Evolutionary conservation across 2,113 vertebrate genomes (phyloP), one percentile per base, ranked within the genome.

Genomic region (Oncorhynchus mykiss): DNA sequence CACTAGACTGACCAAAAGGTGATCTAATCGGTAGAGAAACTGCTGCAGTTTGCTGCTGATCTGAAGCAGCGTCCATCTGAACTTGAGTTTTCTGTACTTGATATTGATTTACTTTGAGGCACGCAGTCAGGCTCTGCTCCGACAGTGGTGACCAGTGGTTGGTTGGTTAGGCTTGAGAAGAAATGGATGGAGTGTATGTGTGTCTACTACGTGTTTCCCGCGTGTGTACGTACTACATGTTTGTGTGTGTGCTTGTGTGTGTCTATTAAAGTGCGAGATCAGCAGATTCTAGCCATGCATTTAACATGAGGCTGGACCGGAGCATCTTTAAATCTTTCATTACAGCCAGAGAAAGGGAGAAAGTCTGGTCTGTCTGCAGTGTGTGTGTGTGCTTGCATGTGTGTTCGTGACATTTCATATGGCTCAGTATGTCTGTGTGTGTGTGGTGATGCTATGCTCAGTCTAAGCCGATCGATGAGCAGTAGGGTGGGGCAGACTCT

Each of bases 341-440:
- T 66, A 12, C 64, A 29, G 22, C 64, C 8, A 24, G 25, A 66
- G 25, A 29, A 25, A 66, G 18, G 22, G 64, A 66, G 64, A 25
- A 66, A 27, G 29, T 31, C 31, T 5, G 31, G 31, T 31, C 1
- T 31, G 31, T 31, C 25, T 66, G 22, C 64, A 66, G 64, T 66
- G 64, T 29, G 25, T 66, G 64, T 66, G 64, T 66, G 22, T 66
- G 64, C 24, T 22, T 66, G 64, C 24, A 8, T 25, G 22, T 66
- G 24, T 66, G 9, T 18, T 60, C 1, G 31, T 5, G 31, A 31
- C 31, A 22, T 60, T 60, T 60, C 16, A 60, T 60, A 60, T 7
- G 59, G 13, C 59, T 60, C 16, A 20, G 59, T 65, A 66, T 29
- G 6, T 39, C 18, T 73, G 29, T 73, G 72, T 73, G 72, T 73